phyloP scores from a whole-genome alignment of 2,113 vertebrate species.

The Uria lomvia region DNA sequence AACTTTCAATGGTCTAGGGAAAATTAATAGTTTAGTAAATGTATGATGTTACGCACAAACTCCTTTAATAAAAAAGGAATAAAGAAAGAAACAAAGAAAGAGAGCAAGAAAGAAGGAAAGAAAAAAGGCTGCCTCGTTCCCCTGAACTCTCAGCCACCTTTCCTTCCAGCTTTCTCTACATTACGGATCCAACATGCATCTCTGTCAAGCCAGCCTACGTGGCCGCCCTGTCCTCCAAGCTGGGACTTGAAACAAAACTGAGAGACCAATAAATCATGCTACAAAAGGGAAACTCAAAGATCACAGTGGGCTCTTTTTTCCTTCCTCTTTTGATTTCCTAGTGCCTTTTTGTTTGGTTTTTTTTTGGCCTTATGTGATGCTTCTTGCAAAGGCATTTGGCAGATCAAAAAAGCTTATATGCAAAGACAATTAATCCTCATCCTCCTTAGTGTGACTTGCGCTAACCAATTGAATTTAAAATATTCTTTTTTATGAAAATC shows the following conservation, averaged over 20 bases:
- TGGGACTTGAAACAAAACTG: neutral
- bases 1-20: neutral
- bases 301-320: neutral
- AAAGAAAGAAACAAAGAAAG: neutral
- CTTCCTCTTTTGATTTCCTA: neutral
- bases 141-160: neutral
- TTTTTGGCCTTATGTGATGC: neutral
- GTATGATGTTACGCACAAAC: accelerated
- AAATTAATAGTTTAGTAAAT: neutral
- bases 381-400: neutral
- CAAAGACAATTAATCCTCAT: constrained; percentile 3
- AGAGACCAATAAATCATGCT: constrained; percentile 45
- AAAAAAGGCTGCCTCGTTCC: neutral
- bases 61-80: neutral
- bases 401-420: neutral
- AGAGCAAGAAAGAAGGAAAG: no score
- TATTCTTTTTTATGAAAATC: neutral
- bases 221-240: neutral
- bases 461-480: neutral
- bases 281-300: constrained; percentile 8
- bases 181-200: constrained; percentile 19
- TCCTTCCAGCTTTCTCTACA: neutral
- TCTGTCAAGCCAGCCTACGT: neutral
- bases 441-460: neutral
- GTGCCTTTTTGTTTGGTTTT: neutral